These are phyloP conservation scores for Micropoecilia bifurca DNA, from an alignment of 2,797 vertebrate species.

Conservation along the genomic window DNA sequence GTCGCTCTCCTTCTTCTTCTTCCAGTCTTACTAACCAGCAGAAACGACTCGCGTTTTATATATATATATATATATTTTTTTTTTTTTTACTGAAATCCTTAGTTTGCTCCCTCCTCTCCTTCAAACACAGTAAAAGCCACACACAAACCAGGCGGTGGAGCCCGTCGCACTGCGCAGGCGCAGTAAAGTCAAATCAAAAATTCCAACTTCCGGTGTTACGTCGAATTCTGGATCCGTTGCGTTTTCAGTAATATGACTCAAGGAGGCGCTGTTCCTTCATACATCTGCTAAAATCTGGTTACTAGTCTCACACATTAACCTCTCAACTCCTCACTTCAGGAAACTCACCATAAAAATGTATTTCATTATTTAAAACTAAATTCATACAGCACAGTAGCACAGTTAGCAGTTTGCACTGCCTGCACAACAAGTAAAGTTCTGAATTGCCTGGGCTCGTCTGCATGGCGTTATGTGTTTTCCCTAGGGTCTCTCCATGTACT, in stretches of 20 bases:
- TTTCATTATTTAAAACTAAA: neutral
- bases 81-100: neutral
- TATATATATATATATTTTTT: neutral
- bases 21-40: neutral
- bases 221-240: neutral
- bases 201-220: slow-evolving; percentile 27
- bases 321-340: neutral
- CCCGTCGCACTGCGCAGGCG: slow-evolving; percentile 53
- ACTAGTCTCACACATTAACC: too few species aligned
- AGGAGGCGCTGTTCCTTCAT: neutral
- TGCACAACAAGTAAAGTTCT: neutral
- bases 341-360: neutral
- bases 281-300: neutral
- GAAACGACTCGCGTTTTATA: slow-evolving; percentile 8
- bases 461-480: neutral
- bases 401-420: neutral
- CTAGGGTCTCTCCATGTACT: neutral
- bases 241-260: slow-evolving; percentile 44
- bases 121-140: slow-evolving; percentile 34
- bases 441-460: neutral
- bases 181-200: slow-evolving; percentile 16
- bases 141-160: slow-evolving; percentile 42
- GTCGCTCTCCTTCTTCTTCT: neutral
- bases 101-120: slow-evolving; percentile 8
- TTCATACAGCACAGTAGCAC: neutral